A percentile compares a stretch with the other conserved stretches of the same genome.
phyloP scores from a whole-genome alignment of 2,797 vertebrate species.

The Tokudaia tokunoshimensis region DNA sequence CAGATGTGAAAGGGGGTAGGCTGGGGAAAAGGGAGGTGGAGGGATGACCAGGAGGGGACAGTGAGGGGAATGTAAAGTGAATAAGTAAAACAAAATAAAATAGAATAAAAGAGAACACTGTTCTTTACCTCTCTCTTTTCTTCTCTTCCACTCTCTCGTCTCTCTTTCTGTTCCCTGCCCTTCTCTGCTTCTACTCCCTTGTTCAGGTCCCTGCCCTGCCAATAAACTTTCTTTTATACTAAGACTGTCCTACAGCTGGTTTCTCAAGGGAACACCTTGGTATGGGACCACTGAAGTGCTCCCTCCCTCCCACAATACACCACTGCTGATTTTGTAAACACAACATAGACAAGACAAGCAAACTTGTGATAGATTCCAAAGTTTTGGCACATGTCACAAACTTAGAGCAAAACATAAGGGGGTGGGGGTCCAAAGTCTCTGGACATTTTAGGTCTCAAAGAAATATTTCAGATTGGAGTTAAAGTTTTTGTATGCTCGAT shows the following conservation, averaged over 20 bases:
- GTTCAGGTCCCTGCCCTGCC: too few relatives aligned
- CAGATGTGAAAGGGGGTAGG: not conserved
- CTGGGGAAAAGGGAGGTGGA: not conserved
- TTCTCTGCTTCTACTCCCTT: too few relatives aligned
- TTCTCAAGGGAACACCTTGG: not conserved
- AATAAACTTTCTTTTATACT: not conserved
- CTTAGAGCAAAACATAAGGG: not conserved
- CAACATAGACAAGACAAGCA: not conserved
- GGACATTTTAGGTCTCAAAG: not conserved
- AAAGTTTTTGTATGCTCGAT: not conserved
- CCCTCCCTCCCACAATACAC: not conserved
- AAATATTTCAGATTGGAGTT: too few relatives aligned
- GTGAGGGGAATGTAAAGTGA: not conserved
- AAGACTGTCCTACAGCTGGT: not conserved
- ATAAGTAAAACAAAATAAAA: not conserved
- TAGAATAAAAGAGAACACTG: not conserved
- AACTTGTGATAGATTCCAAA: not conserved
- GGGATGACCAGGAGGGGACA: not conserved
- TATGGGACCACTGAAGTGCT: not conserved
- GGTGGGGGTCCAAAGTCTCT: rapidly evolving
- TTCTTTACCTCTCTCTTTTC: too few relatives aligned
- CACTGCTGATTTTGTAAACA: not conserved
- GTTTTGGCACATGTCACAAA: not conserved
- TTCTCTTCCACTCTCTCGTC: too few relatives aligned
- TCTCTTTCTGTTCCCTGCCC: too few relatives aligned